Evolutionary conservation across 1,140 invertebrate species (phyloP).

Genomic region (Lutraria rhynchaena): DNA sequence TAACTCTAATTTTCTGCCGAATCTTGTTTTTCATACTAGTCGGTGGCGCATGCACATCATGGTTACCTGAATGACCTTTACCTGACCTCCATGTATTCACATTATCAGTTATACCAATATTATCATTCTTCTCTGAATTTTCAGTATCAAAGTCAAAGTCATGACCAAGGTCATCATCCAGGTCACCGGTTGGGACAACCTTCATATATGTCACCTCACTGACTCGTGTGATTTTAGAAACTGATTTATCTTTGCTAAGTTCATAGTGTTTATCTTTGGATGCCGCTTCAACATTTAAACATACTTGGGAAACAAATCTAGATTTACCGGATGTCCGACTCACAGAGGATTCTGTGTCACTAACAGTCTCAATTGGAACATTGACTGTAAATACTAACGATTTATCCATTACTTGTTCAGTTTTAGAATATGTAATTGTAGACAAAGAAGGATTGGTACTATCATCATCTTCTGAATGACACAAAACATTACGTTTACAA

Average conservation of each 20-base stretch:
- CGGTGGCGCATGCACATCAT: neutral
- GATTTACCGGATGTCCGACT: neutral
- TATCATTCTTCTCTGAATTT: no score
- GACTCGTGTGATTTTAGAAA: constrained; percentile 17
- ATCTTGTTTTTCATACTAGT: constrained; percentile 6
- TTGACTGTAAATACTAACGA: constrained; percentile 27
- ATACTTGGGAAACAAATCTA: constrained; percentile 27
- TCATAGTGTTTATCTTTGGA: constrained; percentile 5
- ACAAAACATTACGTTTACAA: neutral
- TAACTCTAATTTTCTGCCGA: constrained; percentile 20
- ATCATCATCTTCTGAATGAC: constrained; percentile 1
- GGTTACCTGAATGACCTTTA: no score
- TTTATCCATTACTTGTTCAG: constrained; percentile 4
- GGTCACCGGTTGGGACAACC: neutral
- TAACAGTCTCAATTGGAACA: constrained; percentile 20
- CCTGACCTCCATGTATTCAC: no score
- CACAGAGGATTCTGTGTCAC: neutral
- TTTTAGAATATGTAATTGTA: constrained; percentile 17
- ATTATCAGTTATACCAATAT: no score
- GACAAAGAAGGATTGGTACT: constrained; percentile 10
- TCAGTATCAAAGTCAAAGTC: neutral
- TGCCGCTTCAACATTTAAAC: constrained; percentile 11
- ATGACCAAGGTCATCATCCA: constrained; percentile 7
- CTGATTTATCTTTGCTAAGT: neutral
- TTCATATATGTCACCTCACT: neutral